phyloP scores from a whole-genome alignment of 1,140 invertebrate genomes.

The Lepidotrigona ventralis region DNA sequence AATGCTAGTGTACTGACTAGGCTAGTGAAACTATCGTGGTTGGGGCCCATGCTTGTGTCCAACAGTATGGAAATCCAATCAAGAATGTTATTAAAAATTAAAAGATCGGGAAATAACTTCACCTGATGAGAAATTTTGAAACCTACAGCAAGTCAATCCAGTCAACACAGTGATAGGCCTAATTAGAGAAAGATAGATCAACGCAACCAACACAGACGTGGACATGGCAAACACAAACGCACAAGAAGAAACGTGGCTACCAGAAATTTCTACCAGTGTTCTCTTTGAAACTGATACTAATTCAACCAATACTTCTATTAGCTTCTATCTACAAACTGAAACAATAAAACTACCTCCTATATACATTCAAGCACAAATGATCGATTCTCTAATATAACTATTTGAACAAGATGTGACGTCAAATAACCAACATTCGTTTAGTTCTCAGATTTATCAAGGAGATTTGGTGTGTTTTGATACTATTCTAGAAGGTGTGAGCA shows the following conservation, averaged over 20 bases:
- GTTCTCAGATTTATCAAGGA: too few relatives aligned
- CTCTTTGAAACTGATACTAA: neutral
- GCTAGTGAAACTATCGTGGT: neutral
- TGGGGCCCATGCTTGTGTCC: neutral
- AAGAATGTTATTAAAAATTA: neutral
- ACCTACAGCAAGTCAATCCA: neutral
- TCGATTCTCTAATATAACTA: neutral
- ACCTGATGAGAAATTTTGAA: neutral
- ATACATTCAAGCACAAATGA: neutral
- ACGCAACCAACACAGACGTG: neutral
- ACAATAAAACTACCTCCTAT: neutral
- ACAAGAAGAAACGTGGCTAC: neutral
- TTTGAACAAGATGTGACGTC: neutral
- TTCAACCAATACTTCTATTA: rapidly evolving
- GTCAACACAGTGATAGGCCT: neutral
- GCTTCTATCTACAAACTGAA: neutral
- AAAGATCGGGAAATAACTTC: neutral
- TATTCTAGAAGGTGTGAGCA: too few relatives aligned
- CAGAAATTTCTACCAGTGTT: neutral
- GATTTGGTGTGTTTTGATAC: too few relatives aligned
- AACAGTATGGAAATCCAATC: neutral
- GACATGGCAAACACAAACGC: neutral
- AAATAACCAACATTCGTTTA: too few relatives aligned
- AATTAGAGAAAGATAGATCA: neutral
- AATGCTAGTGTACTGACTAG: too few relatives aligned